Evolutionary conservation across 2,113 vertebrate species (phyloP).

Genomic region (Nansenia antarctica): DNA sequence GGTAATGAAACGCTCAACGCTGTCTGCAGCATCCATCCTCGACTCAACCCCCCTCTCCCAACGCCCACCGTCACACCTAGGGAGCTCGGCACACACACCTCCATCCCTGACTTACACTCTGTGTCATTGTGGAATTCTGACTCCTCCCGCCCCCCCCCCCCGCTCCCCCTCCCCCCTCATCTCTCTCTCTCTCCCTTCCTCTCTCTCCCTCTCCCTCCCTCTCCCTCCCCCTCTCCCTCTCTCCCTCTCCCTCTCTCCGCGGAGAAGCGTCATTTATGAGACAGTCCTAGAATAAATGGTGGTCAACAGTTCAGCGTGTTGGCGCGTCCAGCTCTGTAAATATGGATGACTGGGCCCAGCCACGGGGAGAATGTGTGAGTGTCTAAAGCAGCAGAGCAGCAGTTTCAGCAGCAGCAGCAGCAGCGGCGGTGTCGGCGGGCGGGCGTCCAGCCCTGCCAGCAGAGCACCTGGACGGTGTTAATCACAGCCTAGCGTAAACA

Average conservation of each 20-base stretch:
- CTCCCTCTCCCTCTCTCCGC: conserved; percentile 24
- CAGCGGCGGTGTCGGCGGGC: not conserved
- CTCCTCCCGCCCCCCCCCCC: conserved; percentile 9
- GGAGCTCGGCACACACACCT: not conserved
- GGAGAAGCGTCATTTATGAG: conserved; percentile 65
- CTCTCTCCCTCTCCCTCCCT: conserved; percentile 8
- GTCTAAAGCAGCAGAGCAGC: conserved; percentile 62
- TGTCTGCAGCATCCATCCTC: conserved; percentile 59
- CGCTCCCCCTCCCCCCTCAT: not conserved
- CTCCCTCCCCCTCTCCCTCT: not conserved
- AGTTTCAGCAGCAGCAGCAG: conserved; percentile 34
- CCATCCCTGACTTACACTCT: conserved; percentile 9
- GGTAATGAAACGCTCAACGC: conserved; percentile 70
- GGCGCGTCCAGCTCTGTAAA: conserved; percentile 70
- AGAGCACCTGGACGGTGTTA: conserved; percentile 94
- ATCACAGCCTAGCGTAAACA: conserved; percentile 91
- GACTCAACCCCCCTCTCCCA: conserved; percentile 27
- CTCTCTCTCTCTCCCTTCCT: not conserved
- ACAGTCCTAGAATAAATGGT: conserved; percentile 78
- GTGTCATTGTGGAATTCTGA: conserved; percentile 31
- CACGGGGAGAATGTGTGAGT: conserved; percentile 75
- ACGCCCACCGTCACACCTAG: not conserved
- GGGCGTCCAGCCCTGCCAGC: conserved; percentile 74
- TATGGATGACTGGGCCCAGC: conserved; percentile 70
- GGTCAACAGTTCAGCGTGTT: conserved; percentile 79